These are phyloP conservation scores for Malurus alboscapulatus DNA, from an alignment of 2,113 vertebrate genomes.

Conservation along the genomic window DNA sequence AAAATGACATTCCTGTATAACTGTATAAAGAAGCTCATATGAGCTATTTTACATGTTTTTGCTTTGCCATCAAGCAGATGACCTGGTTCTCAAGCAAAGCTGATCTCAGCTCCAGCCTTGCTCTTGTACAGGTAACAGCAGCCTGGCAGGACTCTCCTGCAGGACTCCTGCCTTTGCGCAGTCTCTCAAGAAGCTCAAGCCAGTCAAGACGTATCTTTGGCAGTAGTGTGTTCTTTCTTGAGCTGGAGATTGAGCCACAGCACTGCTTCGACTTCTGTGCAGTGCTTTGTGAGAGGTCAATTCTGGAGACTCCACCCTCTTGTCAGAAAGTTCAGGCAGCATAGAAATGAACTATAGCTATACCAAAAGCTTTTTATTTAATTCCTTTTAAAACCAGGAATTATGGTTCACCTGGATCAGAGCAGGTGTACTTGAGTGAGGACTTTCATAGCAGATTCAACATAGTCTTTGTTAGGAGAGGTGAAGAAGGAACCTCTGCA, in stretches of 20 bases:
- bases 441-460: background rate
- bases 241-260: background rate
- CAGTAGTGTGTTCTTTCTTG: background rate
- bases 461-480: background rate
- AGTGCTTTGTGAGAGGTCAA: background rate
- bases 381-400: background rate
- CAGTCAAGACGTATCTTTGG: background rate
- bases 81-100: background rate
- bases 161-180: background rate
- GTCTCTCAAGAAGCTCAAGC: background rate
- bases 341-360: background rate
- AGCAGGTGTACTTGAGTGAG: background rate
- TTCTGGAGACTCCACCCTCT: background rate
- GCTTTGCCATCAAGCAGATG: background rate
- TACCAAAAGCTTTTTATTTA: background rate
- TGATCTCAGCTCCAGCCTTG: background rate
- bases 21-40: background rate
- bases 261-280: background rate
- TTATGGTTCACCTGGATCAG: background rate
- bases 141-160: background rate
- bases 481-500: background rate
- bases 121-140: background rate
- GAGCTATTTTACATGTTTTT: background rate
- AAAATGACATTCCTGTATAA: background rate
- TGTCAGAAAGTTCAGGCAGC: background rate